These are phyloP conservation scores for Eupelmus urozonus DNA, from an alignment of 2,888 invertebrate species.

Conservation along the genomic window DNA sequence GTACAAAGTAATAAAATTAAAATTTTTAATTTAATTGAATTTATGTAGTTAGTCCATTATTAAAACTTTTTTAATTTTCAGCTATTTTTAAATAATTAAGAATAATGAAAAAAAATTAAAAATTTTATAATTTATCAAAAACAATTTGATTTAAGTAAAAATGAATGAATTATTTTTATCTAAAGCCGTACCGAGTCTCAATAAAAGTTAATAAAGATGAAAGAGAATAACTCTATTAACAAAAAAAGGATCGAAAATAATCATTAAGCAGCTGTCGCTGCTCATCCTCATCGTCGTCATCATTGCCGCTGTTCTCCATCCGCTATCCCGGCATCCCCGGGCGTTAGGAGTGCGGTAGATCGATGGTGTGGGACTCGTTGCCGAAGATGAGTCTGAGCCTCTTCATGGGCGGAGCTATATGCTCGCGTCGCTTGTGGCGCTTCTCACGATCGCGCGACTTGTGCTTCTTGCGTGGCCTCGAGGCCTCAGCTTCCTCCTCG, in stretches of 20 bases:
- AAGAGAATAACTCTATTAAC: slow-evolving; percentile 29
- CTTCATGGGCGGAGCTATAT: slow-evolving; percentile 86
- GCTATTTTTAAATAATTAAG: neutral
- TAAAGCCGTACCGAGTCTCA: too few species aligned
- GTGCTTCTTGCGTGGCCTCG: slow-evolving; percentile 79
- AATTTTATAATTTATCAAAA: neutral
- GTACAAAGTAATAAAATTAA: too few species aligned
- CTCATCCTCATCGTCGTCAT: slow-evolving; percentile 26
- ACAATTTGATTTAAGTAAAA: neutral
- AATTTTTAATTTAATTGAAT: too few species aligned
- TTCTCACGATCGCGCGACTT: slow-evolving; percentile 81
- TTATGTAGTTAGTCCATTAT: too few species aligned
- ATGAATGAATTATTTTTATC: neutral
- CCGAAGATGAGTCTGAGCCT: slow-evolving; percentile 92
- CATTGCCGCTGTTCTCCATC: neutral
- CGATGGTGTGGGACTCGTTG: slow-evolving; percentile 92
- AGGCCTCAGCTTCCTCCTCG: slow-evolving; percentile 28
- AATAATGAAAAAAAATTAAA: slow-evolving; percentile 1
- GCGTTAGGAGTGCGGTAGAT: slow-evolving; percentile 86
- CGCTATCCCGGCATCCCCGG: slow-evolving; percentile 49
- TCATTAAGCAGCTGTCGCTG: slow-evolving; percentile 53
- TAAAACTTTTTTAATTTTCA: neutral
- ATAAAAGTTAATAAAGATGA: neutral
- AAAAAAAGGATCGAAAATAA: slow-evolving; percentile 57
- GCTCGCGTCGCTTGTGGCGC: slow-evolving; percentile 79